Evolutionary conservation across 2,888 invertebrate species (phyloP).

Genomic region (Perizoma affinitatum): DNA sequence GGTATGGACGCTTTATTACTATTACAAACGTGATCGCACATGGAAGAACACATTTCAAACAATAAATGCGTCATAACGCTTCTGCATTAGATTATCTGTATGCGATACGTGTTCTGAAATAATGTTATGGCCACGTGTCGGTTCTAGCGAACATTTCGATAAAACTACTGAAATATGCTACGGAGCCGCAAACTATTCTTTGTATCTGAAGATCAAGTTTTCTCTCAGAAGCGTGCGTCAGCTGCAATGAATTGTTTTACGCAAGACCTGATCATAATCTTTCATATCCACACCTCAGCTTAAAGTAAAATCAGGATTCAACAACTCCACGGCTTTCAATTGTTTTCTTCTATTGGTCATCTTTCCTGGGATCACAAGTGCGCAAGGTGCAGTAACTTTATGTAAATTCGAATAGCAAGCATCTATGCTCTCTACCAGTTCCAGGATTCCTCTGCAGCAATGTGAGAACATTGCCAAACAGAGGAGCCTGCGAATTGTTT

Average conservation of each 20-base stretch:
- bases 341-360: conserved; percentile 26
- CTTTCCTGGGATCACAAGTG: conserved; percentile 29
- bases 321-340: conserved; percentile 13
- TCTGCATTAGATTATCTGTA: conserved; percentile 77
- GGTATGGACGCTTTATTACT: conserved; percentile 38
- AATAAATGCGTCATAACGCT: conserved; percentile 77
- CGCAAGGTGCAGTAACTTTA: conserved; percentile 62
- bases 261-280: conserved; percentile 34
- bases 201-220: conserved; percentile 37
- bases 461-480: conserved; percentile 72
- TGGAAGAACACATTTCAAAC: conserved; percentile 62
- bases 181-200: conserved; percentile 41
- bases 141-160: conserved; percentile 54
- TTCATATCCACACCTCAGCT: conserved; percentile 28
- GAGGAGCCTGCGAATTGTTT: conserved; percentile 67
- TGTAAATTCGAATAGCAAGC: conserved; percentile 69
- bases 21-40: conserved; percentile 55
- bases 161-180: conserved; percentile 64
- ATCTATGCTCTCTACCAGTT: conserved; percentile 66
- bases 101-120: conserved; percentile 78
- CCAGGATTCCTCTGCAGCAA: conserved; percentile 68
- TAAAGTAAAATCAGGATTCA: conserved; percentile 11
- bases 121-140: conserved; percentile 67
- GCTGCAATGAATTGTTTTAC: conserved; percentile 38
- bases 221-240: conserved; percentile 34